A percentile compares a stretch with the other conserved stretches of the same genome.
These are phyloP conservation scores for Hyperoodon ampullatus DNA, from an alignment of 2,113 vertebrate species.

Conservation along the genomic window DNA sequence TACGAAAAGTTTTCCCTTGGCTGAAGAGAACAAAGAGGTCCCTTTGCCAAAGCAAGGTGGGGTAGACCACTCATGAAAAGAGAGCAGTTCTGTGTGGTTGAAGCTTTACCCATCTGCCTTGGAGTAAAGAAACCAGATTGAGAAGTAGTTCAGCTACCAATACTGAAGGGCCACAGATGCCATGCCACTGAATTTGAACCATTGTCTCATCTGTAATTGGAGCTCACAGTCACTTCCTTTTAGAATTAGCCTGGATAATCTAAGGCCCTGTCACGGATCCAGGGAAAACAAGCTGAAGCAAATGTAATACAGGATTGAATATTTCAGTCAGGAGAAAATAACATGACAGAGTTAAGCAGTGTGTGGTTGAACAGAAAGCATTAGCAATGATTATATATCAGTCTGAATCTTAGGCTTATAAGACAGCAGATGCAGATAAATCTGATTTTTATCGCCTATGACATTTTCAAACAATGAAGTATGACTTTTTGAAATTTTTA, in stretches of 20 bases:
- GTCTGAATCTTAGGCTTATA: constrained; percentile 12
- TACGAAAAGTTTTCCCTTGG: background rate
- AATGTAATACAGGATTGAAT: background rate
- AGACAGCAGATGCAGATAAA: constrained; percentile 18
- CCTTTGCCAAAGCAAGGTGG: background rate
- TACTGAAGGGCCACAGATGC: background rate
- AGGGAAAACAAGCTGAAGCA: background rate
- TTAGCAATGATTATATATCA: constrained; percentile 55
- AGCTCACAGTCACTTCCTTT: background rate
- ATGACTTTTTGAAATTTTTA: background rate
- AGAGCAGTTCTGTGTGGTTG: background rate
- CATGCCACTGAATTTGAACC: background rate
- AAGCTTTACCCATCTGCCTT: background rate
- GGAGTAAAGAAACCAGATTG: background rate
- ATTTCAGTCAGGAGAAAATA: constrained; percentile 41
- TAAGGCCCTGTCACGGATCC: background rate
- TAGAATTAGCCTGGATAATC: background rate
- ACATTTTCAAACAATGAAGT: constrained; percentile 44
- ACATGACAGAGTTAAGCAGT: constrained; percentile 28
- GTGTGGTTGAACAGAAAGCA: constrained; percentile 37
- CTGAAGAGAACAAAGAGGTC: background rate
- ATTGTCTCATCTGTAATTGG: background rate
- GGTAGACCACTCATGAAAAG: accelerated
- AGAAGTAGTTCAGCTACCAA: background rate
- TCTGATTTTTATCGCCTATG: constrained; percentile 37